Percentiles rank a stretch among this genome's conserved stretches.
phyloP scores from a whole-genome alignment of 2,888 invertebrate species.

The Volucella zonaria region DNA sequence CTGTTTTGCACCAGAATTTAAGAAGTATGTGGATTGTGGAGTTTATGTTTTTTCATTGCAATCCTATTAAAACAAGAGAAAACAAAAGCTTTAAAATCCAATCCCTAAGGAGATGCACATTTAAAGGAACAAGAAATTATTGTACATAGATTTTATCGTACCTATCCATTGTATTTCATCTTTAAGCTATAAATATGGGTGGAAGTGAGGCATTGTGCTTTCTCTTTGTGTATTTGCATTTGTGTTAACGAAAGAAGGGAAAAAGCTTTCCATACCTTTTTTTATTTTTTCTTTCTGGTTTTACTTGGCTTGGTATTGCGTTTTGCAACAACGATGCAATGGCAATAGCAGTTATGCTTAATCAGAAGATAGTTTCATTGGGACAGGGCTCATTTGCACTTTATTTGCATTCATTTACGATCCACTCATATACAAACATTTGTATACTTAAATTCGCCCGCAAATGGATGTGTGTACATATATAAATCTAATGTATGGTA shows the following conservation, averaged over 20 bases:
- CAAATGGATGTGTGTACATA: slow-evolving; percentile 3
- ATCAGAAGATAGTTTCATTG: slow-evolving; percentile 46
- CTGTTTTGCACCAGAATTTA: slow-evolving; percentile 38
- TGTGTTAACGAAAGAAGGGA: slow-evolving; percentile 18
- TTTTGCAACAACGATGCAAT: not conserved
- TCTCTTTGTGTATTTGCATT: slow-evolving; percentile 8
- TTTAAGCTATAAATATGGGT: slow-evolving; percentile 45
- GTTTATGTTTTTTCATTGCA: slow-evolving; percentile 2
- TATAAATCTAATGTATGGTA: slow-evolving; percentile 29
- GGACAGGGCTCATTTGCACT: slow-evolving; percentile 66
- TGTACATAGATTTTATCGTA: slow-evolving; percentile 21
- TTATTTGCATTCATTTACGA: slow-evolving; percentile 62
- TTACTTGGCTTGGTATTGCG: slow-evolving; percentile 30
- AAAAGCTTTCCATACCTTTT: not conserved
- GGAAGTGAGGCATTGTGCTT: slow-evolving; percentile 21
- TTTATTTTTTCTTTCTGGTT: slow-evolving; percentile 1
- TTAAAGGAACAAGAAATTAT: slow-evolving; percentile 20
- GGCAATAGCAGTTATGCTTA: slow-evolving; percentile 20
- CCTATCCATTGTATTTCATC: slow-evolving; percentile 39
- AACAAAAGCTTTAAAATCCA: not conserved
- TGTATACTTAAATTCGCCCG: not conserved
- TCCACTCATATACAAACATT: slow-evolving; percentile 9
- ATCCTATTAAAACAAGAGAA: not conserved
- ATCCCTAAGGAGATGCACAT: slow-evolving; percentile 43
- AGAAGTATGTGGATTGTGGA: not conserved